Conservation (phyloP, 2,113 vertebrate genomes). For the Ochotona princeps region DNA sequence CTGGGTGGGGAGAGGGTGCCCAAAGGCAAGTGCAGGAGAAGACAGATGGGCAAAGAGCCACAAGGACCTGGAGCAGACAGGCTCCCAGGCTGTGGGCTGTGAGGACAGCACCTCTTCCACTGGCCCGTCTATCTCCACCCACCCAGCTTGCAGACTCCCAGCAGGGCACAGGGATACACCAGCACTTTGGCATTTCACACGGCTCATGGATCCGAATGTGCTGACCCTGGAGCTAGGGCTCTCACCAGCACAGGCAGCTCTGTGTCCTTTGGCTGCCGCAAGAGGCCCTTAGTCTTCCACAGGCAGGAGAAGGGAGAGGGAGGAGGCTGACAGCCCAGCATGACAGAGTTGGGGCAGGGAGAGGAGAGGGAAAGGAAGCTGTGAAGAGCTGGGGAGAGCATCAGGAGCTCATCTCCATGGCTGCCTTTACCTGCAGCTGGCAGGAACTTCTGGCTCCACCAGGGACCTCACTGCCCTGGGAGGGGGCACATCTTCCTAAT, state of each 20-base stretch:
- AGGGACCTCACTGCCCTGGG: not conserved
- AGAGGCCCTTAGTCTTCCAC: not conserved
- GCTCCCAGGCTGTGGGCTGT: not conserved
- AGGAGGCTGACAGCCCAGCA: not conserved
- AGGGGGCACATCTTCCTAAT: not conserved
- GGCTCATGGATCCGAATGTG: not conserved
- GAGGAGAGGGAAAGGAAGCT: not conserved
- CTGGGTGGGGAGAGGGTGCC: not conserved
- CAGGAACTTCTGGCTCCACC: not conserved
- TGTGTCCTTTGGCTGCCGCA: not conserved
- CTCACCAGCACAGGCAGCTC: not conserved
- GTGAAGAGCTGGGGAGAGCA: not conserved
- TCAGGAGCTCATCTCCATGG: not conserved
- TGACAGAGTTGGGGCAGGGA: not conserved
- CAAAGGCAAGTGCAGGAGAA: not conserved
- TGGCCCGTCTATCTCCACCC: not conserved
- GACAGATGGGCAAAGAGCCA: not conserved
- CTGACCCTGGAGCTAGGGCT: not conserved
- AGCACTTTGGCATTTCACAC: not conserved
- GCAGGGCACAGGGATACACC: not conserved
- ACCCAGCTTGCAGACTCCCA: not conserved
- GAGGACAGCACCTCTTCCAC: not conserved
- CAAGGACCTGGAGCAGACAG: not conserved
- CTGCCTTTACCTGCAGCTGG: conserved; percentile 30
- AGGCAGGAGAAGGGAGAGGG: not conserved